These are phyloP conservation scores for Scolopax bukidnonensis DNA, from an alignment of 2,797 vertebrate species.

Conservation along the genomic window DNA sequence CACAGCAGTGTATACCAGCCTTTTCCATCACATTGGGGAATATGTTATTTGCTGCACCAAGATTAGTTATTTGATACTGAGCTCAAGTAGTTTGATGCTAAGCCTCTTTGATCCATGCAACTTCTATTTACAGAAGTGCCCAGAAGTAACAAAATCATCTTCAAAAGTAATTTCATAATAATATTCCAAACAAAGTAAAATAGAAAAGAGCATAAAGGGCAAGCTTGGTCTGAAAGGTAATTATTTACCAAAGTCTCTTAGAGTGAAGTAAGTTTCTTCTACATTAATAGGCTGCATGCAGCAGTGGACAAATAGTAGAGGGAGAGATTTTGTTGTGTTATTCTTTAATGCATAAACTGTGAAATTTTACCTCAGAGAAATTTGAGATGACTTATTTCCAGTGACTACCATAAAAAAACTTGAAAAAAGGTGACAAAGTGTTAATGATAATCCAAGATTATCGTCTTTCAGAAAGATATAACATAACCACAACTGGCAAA, in stretches of 20 bases:
- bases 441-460: background rate
- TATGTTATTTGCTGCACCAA: background rate
- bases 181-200: background rate
- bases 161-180: constrained; percentile 27
- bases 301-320: background rate
- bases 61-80: background rate
- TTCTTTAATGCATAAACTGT: constrained; percentile 5
- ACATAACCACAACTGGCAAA: background rate
- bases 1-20: background rate
- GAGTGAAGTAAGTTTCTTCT: background rate
- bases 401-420: background rate
- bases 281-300: background rate
- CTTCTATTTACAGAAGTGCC: background rate
- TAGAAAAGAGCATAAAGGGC: background rate
- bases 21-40: background rate
- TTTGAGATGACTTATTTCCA: background rate
- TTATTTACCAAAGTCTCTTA: background rate
- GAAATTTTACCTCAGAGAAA: constrained; percentile 22
- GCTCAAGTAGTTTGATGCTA: background rate
- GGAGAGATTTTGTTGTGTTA: background rate
- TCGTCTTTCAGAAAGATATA: background rate
- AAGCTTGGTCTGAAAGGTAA: background rate
- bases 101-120: background rate
- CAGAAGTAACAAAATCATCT: background rate
- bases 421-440: background rate